Percentiles rank a stretch among this genome's conserved stretches.
These are phyloP conservation scores for Lochmaea capreae DNA, from an alignment of 2,888 invertebrate species.

Conservation along the genomic window DNA sequence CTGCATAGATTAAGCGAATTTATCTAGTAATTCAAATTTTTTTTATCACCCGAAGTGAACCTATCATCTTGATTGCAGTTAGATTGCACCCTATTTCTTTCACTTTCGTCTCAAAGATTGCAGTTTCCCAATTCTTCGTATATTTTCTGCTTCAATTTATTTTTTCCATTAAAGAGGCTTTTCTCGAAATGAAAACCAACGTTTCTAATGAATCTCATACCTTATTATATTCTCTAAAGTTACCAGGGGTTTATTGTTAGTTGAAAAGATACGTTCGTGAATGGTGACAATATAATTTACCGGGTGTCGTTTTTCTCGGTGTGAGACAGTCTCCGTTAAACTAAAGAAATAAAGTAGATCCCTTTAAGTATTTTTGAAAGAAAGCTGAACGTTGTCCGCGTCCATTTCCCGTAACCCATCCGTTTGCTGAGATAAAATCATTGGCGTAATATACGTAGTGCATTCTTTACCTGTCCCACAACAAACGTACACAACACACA, in stretches of 20 bases:
- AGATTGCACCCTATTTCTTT: no score
- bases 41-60: no score
- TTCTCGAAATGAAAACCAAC: no score
- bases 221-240: no score
- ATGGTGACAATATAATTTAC: slow-evolving; percentile 17
- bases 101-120: no score
- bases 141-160: no score
- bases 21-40: no score
- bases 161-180: no score
- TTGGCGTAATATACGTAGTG: slow-evolving; percentile 55
- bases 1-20: no score
- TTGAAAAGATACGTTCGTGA: not conserved
- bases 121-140: no score
- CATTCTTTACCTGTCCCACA: slow-evolving; percentile 53
- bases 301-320: slow-evolving; percentile 30
- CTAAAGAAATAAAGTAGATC: slow-evolving; percentile 41
- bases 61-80: no score
- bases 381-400: slow-evolving; percentile 32
- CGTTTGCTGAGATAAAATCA: slow-evolving; percentile 59
- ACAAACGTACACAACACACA: slow-evolving; percentile 39
- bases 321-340: slow-evolving; percentile 19
- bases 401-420: slow-evolving; percentile 57
- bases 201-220: no score
- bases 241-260: not conserved
- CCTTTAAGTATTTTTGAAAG: slow-evolving; percentile 49